Evolutionary conservation across 2,113 vertebrate species (phyloP).

Genomic region (Pontoporia blainvillei): DNA sequence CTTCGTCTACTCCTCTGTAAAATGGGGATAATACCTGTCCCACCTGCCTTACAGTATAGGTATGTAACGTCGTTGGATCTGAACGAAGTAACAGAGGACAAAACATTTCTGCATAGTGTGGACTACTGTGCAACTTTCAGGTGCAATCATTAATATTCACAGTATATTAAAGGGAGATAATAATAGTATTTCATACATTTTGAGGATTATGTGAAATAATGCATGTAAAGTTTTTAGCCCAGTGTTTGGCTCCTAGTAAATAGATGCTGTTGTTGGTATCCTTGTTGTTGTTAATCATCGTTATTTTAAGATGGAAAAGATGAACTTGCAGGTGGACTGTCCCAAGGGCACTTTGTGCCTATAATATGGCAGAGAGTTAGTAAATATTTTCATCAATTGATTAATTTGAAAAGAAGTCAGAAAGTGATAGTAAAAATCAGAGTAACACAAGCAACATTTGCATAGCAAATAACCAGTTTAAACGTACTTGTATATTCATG

Average conservation of each 20-base stretch:
- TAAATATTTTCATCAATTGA: constrained; percentile 47
- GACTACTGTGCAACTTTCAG: background rate
- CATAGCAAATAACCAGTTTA: constrained; percentile 11
- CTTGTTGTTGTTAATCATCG: background rate
- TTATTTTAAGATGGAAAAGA: background rate
- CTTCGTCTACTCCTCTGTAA: background rate
- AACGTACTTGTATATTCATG: background rate
- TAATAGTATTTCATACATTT: background rate
- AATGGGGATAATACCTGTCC: background rate
- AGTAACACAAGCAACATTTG: background rate
- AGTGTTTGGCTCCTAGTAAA: background rate
- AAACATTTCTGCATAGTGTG: background rate
- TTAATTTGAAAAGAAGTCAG: constrained; percentile 49
- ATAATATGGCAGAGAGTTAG: background rate
- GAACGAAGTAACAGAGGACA: background rate
- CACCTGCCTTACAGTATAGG: background rate
- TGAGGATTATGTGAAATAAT: background rate
- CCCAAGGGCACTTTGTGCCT: background rate
- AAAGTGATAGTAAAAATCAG: constrained; percentile 33
- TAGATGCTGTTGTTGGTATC: background rate
- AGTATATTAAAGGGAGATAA: background rate
- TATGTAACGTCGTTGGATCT: background rate
- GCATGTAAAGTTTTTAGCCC: background rate
- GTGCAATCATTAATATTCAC: background rate
- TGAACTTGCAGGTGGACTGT: background rate